Base-by-base conservation (phyloP, 2,888 invertebrate species). In the Limenitis camilla region DNA sequence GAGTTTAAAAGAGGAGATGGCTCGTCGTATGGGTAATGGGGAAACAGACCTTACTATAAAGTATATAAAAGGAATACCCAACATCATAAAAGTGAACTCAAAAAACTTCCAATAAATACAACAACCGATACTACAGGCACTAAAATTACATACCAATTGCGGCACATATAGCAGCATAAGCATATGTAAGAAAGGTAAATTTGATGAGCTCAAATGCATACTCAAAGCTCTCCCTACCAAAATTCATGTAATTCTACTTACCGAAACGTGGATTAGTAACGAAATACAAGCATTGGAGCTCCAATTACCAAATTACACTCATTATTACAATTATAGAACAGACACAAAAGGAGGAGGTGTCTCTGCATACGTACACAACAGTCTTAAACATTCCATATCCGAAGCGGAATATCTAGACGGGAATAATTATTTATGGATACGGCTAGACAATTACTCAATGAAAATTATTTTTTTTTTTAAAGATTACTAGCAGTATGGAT, bases 401-500 rank as follows among this genome's bases (percentile, higher is more conserved):
- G 53, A 61, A 11, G 42, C 43, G 27, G 33, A 28, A 6, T 65
- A 62, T 33, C 29, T 19, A 5, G 49, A 35, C 4, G 64, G 64
- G 5, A 62, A 56, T 30, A 63, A 64, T 30, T 66, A 58, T n/a
- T 45, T 63, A 10, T 64, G 63, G 63, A 43, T 63, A 27, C 41
- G 49, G 35, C 33, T 62, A 30, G 30, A 36, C 28, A 45, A 45
- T 27, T 42, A 27, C n/a, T n/a, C n/a, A n/a, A n/a, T n/a, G n/a
- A n/a, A n/a, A n/a, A n/a, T n/a, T n/a, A n/a, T n/a, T n/a, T n/a
- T n/a, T n/a, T n/a, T n/a, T n/a, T n/a, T n/a, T n/a, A n/a, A n/a
- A n/a, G n/a, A n/a, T n/a, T n/a, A n/a, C n/a, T n/a, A n/a, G n/a
- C n/a, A n/a, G n/a, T n/a, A n/a, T n/a, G n/a, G n/a, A n/a, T n/a